Evolutionary conservation across 2,113 vertebrate species (phyloP).

Genomic region (Notarius lentiginosus): DNA sequence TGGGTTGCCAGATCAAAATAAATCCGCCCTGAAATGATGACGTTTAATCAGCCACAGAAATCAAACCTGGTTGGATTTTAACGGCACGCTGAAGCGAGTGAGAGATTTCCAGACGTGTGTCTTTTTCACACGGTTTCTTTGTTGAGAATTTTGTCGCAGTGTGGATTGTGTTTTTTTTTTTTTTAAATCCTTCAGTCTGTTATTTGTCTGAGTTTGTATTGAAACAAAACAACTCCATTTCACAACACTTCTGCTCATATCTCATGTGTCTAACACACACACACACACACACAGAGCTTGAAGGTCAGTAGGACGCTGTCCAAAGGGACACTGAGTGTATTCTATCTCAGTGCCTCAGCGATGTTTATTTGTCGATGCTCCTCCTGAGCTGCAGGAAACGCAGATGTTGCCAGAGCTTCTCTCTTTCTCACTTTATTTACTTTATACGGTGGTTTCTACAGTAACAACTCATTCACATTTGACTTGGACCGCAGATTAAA

Average conservation of each 20-base stretch:
- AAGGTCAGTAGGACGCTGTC: background rate
- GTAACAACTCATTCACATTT: background rate
- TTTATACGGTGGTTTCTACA: background rate
- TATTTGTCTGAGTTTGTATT: background rate
- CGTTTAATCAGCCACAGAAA: no score
- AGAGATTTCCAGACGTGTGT: background rate
- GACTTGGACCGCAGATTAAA: no score
- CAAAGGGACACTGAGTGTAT: background rate
- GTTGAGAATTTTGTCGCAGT: background rate
- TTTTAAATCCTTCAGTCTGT: background rate
- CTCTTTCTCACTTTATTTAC: no score
- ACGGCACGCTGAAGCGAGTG: background rate
- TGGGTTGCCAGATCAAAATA: background rate
- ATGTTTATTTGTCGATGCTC: background rate
- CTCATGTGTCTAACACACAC: background rate
- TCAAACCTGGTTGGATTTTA: background rate
- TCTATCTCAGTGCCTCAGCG: background rate
- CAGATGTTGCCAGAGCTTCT: no score
- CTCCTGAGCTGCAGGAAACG: background rate
- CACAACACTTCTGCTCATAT: background rate
- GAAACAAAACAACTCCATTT: background rate
- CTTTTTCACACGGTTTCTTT: background rate
- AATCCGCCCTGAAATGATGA: no score
- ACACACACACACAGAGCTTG: background rate
- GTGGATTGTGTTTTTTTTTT: background rate